These are phyloP conservation scores for Rhinoraja longicauda DNA, from an alignment of 2,797 vertebrate genomes.

Conservation along the genomic window DNA sequence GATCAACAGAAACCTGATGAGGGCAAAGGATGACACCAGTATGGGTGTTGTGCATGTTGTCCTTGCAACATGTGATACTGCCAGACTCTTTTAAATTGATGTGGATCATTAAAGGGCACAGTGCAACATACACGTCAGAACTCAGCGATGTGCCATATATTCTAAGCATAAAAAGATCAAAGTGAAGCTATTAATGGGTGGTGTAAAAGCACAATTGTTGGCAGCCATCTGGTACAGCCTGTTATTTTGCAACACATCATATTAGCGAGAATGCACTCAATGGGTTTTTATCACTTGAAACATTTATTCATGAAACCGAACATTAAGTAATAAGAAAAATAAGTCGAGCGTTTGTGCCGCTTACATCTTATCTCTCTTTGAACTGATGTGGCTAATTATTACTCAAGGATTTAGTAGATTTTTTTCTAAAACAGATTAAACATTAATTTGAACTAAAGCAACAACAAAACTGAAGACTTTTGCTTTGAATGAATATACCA, in stretches of 20 bases:
- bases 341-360: not conserved
- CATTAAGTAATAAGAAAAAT: not conserved
- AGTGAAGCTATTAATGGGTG: constrained; percentile 33
- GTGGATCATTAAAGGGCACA: constrained; percentile 34
- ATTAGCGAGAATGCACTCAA: constrained; percentile 5
- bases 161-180: constrained; percentile 33
- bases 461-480: not conserved
- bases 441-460: not conserved
- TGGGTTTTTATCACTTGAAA: constrained; percentile 2
- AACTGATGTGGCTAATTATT: constrained; percentile 16
- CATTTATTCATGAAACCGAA: not conserved
- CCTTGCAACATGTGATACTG: constrained; percentile 33
- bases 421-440: not conserved
- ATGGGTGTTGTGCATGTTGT: constrained; percentile 34
- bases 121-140: constrained; percentile 15
- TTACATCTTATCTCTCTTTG: constrained; percentile 3
- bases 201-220: constrained; percentile 34
- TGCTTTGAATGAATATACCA: not conserved
- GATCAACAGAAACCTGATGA: constrained; percentile 34
- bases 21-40: constrained; percentile 22
- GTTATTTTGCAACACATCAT: constrained; percentile 25
- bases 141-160: constrained; percentile 29
- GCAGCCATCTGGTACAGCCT: constrained; percentile 37
- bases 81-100: constrained; percentile 36
- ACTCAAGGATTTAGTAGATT: not conserved